A percentile compares a stretch with the other conserved stretches of the same genome.
Conservation (phyloP, 2,888 invertebrate genomes). For the Aleiodes leptofemur region DNA sequence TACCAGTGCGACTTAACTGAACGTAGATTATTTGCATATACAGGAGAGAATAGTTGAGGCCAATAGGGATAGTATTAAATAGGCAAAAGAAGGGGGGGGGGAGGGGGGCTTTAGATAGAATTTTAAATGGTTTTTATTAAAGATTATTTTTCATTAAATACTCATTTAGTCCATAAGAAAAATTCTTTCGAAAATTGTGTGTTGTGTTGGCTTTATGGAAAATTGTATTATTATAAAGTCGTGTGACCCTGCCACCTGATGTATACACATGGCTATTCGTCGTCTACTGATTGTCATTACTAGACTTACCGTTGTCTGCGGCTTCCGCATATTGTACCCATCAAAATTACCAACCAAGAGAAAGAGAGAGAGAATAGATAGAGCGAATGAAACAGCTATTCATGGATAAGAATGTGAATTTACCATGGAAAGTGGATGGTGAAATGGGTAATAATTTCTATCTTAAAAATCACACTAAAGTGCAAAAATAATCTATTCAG, state of each 20-base stretch:
- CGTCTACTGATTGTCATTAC: constrained; percentile 68
- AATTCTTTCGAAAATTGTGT: background rate
- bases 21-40: constrained; percentile 66
- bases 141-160: background rate
- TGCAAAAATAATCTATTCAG: constrained; percentile 16
- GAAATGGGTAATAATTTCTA: constrained; percentile 33
- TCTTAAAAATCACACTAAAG: constrained; percentile 12
- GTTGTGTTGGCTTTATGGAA: background rate
- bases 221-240: constrained; percentile 24
- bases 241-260: constrained; percentile 54
- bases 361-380: background rate
- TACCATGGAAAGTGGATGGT: constrained; percentile 39
- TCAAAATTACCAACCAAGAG: background rate
- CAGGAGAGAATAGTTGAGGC: constrained; percentile 39
- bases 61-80: background rate
- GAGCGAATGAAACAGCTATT: background rate
- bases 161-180: background rate
- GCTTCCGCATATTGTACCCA: constrained; percentile 26
- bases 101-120: background rate
- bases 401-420: constrained; percentile 31
- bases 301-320: constrained; percentile 30
- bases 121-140: constrained; percentile 18
- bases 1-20: constrained; percentile 16
- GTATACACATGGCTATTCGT: constrained; percentile 60
- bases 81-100: background rate